Base-by-base conservation (phyloP, 2,797 vertebrate species). In the Pantherophis alleghaniensis region DNA sequence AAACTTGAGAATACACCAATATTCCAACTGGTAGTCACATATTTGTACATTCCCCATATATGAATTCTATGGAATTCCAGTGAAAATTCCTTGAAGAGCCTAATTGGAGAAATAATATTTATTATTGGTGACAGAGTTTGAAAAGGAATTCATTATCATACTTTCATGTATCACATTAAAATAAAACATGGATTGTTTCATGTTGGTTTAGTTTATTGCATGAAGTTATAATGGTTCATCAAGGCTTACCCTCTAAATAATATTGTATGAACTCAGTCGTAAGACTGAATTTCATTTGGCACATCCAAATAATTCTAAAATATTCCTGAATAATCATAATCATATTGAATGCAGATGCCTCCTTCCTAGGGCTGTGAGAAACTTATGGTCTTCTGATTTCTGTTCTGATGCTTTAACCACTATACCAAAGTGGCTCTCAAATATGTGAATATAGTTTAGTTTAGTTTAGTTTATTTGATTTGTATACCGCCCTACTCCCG, bases 71-170 rank as follows among this genome's bases (percentile, higher is more conserved):
- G 26, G 61, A 28, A 88, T 60, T 91, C 37, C 26, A 57, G 37
- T 57, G 18, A 61, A 93, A 91, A 93, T 93, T 79, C 24, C 63
- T 88, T 79, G 63, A 59, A 87, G 32, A 18, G 32, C 16, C 59
- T 90, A 5, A 59, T 88, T 47, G 47, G 55, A 88, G 28, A 14
- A 63, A 79, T 55, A 59, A 37, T 13, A 88, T 79, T 63, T 88
- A 37, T 86, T 90, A 87, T 93, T 60, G 55, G 42, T 59, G 55
- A n/a, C 24, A 90, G 1, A 26, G 20, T 22, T 55, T 53, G 56
- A 32, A 63, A 91, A 22, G 53, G 47, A 26, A 60, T 60, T 93
- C 13, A 83, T 61, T 87, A 88, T 47, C 55, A 83, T 74, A 74
- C 14, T 69, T 32, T 16, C 5, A 32, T 32, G 14, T 37, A 37